Percentiles rank a stretch among this genome's conserved stretches.
Conservation (phyloP, 2,113 vertebrate genomes). For the Hyperoodon ampullatus region DNA sequence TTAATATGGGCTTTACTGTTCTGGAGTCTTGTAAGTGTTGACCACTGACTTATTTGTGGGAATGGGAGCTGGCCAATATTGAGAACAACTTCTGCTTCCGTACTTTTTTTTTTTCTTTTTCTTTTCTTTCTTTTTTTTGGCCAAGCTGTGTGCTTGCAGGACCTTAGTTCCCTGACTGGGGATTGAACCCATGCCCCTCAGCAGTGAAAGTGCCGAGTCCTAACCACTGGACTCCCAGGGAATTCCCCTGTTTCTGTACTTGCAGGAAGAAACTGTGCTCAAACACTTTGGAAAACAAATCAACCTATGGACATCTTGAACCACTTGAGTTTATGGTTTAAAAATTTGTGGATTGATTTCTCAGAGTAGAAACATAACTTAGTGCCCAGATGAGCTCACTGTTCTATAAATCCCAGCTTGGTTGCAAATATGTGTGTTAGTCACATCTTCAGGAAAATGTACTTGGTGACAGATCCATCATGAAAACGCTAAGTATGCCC, state of each 20-base stretch:
- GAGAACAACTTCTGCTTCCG: neutral
- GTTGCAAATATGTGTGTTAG: neutral
- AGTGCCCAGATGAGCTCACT: neutral
- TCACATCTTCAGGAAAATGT: neutral
- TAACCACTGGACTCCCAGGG: too few relatives aligned
- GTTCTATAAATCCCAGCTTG: neutral
- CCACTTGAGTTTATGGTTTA: neutral
- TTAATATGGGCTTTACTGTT: neutral
- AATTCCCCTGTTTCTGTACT: too few relatives aligned
- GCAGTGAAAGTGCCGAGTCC: too few relatives aligned
- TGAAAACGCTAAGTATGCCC: neutral
- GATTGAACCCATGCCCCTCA: too few relatives aligned
- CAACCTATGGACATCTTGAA: neutral
- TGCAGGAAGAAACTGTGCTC: neutral
- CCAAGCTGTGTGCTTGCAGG: too few relatives aligned
- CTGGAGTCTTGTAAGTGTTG: neutral
- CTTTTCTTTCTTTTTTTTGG: too few relatives aligned
- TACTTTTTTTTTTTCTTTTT: too few relatives aligned
- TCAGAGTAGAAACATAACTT: neutral
- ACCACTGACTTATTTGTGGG: neutral
- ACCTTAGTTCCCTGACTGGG: too few relatives aligned
- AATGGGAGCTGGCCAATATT: neutral
- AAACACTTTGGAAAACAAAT: neutral
- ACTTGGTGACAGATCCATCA: neutral
- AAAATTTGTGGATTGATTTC: neutral